Evolutionary conservation across 1,140 invertebrate species (phyloP), one percentile per base, ranked within the genome.

Genomic region (Nylanderia fulva): DNA sequence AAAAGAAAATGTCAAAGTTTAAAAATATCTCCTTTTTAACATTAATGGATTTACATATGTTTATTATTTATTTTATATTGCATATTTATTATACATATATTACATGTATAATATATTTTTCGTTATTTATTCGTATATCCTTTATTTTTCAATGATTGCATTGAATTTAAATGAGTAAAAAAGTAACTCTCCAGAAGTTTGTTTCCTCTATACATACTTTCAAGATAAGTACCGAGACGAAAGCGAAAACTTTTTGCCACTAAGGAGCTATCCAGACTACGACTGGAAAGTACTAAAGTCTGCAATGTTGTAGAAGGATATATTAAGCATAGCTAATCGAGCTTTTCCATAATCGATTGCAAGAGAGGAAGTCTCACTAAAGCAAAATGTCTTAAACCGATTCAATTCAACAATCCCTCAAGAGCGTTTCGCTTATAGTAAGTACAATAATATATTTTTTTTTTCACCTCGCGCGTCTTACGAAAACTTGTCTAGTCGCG

Each of bases 261-360:
- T 71, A 84, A 75, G 45, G 9, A 45, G 61, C 11, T 61, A 84
- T 83, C 54, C 42, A 54, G 33, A 54, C 45, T 79, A 21, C 45
- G 56, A 83, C 42, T 13, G 42, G 58, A 76, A 61, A 21, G 58
- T 42, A 13, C 11, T 21, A 60, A 77, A 76, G 60, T 45, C 56
- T 21, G 24, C 39, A 15, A 89, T 90, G 74, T 90, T 87, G 87
- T 72, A 69, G 75, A 84, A 86, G 82, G 85, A 91, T 86, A 77
- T 91, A 91, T 91, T 90, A 91, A 92, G 91, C 90, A 90, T 91
- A 68, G 89, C 86, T 91, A 92, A 92, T 91, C 89, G 90, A 88
- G 91, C 56, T 58, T 36, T 61, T 79, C 45, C 24, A 39, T 63
- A 56, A 80, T 80, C 77, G 66, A 72, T 24, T 13, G 60, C n/a